A percentile compares a stretch with the other conserved stretches of the same genome.
These are phyloP conservation scores for Phrynocephalus guinanensis DNA, from an alignment of 2,797 vertebrate genomes.

Conservation along the genomic window DNA sequence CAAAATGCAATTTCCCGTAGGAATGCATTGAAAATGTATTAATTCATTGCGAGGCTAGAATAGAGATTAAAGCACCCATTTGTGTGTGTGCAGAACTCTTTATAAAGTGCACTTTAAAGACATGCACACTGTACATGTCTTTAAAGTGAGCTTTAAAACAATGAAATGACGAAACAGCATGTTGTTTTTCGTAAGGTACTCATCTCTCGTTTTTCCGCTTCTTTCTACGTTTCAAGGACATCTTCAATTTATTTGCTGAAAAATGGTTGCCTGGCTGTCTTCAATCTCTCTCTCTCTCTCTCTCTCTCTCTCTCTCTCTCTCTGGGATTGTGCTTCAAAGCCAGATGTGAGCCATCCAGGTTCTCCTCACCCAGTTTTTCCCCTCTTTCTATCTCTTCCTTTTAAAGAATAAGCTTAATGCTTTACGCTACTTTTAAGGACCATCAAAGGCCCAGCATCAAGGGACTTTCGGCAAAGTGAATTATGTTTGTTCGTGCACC, in stretches of 20 bases:
- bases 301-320: constrained; percentile 15
- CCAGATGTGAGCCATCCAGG: constrained; percentile 48
- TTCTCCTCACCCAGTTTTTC: constrained; percentile 40
- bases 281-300: constrained; percentile 13
- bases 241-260: constrained; percentile 34
- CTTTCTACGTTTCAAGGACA: neutral
- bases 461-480: constrained; percentile 75
- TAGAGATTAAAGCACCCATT: no score
- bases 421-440: constrained; percentile 63
- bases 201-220: neutral
- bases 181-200: no score
- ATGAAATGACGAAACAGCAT: no score
- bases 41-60: no score
- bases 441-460: constrained; percentile 76
- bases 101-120: no score
- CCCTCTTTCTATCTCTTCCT: constrained; percentile 59
- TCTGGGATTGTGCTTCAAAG: constrained; percentile 39
- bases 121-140: no score
- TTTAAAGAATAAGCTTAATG: neutral
- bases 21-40: no score
- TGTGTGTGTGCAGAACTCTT: no score
- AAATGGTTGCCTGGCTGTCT: neutral
- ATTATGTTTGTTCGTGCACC: constrained; percentile 59
- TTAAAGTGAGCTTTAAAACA: no score
- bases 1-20: no score